These are phyloP conservation scores for Pseudobourletiella spinata DNA, from an alignment of 1,140 invertebrate genomes.

Conservation along the genomic window DNA sequence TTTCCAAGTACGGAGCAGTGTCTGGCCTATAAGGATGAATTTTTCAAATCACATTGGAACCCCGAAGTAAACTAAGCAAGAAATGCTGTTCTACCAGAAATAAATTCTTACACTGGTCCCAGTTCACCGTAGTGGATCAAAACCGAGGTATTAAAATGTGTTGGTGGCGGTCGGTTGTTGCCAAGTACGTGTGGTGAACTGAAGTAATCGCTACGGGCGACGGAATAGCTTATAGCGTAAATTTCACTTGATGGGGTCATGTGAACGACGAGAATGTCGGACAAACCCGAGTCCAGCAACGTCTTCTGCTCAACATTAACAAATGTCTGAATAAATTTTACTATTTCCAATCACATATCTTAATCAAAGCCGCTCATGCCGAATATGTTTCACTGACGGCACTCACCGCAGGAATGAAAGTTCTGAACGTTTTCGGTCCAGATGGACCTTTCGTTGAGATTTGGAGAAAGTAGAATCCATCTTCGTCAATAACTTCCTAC, in stretches of 20 bases:
- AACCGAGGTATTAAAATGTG: constrained; percentile 61
- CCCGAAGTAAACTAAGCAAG: neutral
- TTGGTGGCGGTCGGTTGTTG: constrained; percentile 15
- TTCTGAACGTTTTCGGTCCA: constrained; percentile 58
- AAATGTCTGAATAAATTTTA: too few species aligned
- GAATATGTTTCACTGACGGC: too few species aligned
- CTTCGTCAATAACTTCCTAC: constrained; percentile 52
- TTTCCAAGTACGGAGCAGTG: constrained; percentile 83
- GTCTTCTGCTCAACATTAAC: constrained; percentile 37
- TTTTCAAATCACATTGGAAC: neutral
- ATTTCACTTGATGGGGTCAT: constrained; percentile 61
- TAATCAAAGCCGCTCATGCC: too few species aligned
- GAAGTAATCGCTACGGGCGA: constrained; percentile 18
- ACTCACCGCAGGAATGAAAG: constrained; percentile 68
- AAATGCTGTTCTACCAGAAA: neutral
- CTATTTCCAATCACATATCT: too few species aligned
- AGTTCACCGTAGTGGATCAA: constrained; percentile 59
- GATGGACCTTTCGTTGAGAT: constrained; percentile 56
- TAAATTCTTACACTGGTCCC: constrained; percentile 57
- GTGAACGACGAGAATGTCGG: constrained; percentile 61
- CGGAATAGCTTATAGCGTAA: constrained; percentile 49
- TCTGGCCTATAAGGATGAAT: constrained; percentile 61
- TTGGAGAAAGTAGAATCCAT: constrained; percentile 67
- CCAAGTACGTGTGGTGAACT: constrained; percentile 22
- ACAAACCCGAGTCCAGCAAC: constrained; percentile 53